phyloP scores from a whole-genome alignment of 1,140 invertebrate genomes.

The Euwallacea fornicatus region DNA sequence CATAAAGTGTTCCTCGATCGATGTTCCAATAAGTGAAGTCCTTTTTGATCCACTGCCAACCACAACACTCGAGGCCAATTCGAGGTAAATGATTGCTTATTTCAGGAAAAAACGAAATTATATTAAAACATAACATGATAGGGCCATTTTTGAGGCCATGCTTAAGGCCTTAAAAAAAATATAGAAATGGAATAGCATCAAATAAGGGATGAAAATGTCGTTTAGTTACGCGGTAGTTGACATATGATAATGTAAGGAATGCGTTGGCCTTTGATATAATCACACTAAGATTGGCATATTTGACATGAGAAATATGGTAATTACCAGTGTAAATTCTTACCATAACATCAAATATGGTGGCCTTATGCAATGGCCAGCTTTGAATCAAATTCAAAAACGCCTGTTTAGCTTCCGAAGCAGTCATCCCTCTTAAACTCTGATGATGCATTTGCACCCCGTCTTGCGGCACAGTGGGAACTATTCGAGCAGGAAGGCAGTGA shows the following conservation, averaged over 20 bases:
- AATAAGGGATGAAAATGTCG: too few species aligned
- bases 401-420: constrained; percentile 83
- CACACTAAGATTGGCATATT: too few species aligned
- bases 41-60: constrained; percentile 89
- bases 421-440: constrained; percentile 83
- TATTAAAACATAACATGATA: background rate
- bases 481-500: constrained; percentile 80
- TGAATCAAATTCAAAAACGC: constrained; percentile 92
- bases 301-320: background rate
- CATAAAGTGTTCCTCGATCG: constrained; percentile 84
- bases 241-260: too few species aligned
- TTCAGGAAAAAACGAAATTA: background rate
- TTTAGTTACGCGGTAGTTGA: too few species aligned
- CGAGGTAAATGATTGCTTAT: constrained; percentile 77
- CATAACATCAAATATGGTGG: constrained; percentile 94
- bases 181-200: background rate
- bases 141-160: too few species aligned
- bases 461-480: constrained; percentile 71
- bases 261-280: too few species aligned
- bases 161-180: background rate
- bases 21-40: constrained; percentile 88
- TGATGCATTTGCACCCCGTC: constrained; percentile 86
- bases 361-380: constrained; percentile 89
- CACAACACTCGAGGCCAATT: constrained; percentile 90
- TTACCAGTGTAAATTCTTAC: constrained; percentile 53